Base-by-base conservation (phyloP, 2,888 invertebrate genomes). In the Dorcus hopei region DNA sequence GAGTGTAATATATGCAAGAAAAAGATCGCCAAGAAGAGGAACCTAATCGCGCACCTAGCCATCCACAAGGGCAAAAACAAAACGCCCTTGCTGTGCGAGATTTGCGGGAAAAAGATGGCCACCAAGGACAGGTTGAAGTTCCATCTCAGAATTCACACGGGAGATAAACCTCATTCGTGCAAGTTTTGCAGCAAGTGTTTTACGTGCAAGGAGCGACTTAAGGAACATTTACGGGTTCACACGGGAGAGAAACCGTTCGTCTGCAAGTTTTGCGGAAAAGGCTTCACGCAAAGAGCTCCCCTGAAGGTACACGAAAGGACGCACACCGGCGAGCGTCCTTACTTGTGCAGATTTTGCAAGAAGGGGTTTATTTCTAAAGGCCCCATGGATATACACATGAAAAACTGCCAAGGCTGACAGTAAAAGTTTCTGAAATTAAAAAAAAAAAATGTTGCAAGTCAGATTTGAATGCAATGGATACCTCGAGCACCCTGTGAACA, bases 1-100 rank as follows among this genome's bases (percentile, higher is more conserved):
- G 83, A 81, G 0, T 87, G 86, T 59, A 85, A 85, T 56, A 73
- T 82, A 3, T 86, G 86, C 63, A 85, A 85, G 0, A 85, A 85
- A 65, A 80, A 80, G 1, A 70, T 85, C 11, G 77, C 80, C 0
- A 82, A 78, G 52, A 77, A 74, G 33, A 82, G 81, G 61, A 84
- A 83, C 55, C 70, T 86, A 47, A 81, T 81, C 57, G 78, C 76
- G 58, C 77, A 77, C 61, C 66, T 74, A 55, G 62, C 76, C 11
- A 76, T 70, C 3, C 77, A 77, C 52, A 77, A 76, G 8, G 77
- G 77, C 6, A 33, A 33, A 7, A 33, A 6, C 26, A 33, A 33
- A 6, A 33, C 78, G 79, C 0, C 82, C 82, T 3, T 79, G 81
- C 45, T 33, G 6, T 33, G 26, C 26, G 26, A 33, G 1, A 33